Base-by-base conservation (phyloP, 2,888 invertebrate genomes). In the Spicauda simplicius region DNA sequence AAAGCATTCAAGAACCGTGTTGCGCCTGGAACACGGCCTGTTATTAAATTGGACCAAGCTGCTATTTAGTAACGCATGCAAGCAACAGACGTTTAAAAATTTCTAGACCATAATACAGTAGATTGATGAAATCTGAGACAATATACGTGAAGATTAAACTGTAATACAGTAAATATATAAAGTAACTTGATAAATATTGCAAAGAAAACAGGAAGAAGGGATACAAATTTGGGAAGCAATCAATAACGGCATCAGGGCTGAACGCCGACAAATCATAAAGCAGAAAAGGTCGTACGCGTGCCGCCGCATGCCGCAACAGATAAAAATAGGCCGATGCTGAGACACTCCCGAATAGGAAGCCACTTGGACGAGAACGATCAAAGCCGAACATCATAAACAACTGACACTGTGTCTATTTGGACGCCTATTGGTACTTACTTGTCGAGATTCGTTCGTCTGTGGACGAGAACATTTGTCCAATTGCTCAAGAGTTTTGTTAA, bases 301-400 rank as follows among this genome's bases (percentile, higher is more conserved):
- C 84, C 86, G 81, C 73, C 81, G 87, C 88, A 87, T 87, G 79
- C 82, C 80, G 76, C 75, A 73, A 69, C 61, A 69, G 78, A 73
- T 87, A 89, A 87, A 91, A 90, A 91, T 91, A 91, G 85, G 78
- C 77, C 76, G 77, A 68, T 74, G 78, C 79, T 77, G 83, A 86
- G 88, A 88, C 88, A 87, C 84, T 86, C 86, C 87, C 85, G 76
- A 88, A 87, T 87, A 86, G 87, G 90, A 86, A 88, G 82, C 79
- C 78, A 80, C 82, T 84, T 77, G 80, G 79, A 79, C 73, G 78
- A 70, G 69, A 79, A 71, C 74, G 77, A 83, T 84, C 78, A 79
- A 79, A 77, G 73, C 52, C 64, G 71, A 72, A 69, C 73, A 73
- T 74, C 73, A 73, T 76, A 76, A 76, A 76, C 73, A 71, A 73